Percentiles rank a stretch among this genome's conserved stretches.
Evolutionary conservation across 1,140 invertebrate genomes (phyloP).

Genomic region (Diachasma alloeum): DNA sequence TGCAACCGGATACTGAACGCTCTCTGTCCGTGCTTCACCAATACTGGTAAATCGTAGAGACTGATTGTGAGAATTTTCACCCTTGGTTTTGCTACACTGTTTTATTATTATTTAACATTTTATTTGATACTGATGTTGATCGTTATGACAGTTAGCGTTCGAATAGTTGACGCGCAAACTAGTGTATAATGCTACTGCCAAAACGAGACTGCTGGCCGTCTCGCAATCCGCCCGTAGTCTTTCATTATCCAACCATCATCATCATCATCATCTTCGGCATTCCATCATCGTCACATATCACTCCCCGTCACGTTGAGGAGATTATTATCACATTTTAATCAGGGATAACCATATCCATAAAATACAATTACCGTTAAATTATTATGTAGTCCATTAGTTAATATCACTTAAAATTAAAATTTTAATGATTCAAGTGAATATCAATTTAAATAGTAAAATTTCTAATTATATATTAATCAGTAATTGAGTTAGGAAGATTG

Average conservation of each 20-base stretch:
- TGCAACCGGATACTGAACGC: slow-evolving; percentile 63
- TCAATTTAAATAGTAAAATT: too few species aligned
- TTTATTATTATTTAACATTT: neutral
- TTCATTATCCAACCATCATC: neutral
- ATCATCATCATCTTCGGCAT: neutral
- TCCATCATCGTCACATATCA: neutral
- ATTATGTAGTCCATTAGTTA: too few species aligned
- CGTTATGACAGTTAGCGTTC: neutral
- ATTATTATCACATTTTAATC: too few species aligned
- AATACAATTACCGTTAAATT: too few species aligned
- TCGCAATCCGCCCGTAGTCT: neutral
- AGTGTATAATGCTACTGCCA: slow-evolving; percentile 10
- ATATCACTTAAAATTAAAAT: too few species aligned
- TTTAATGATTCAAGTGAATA: too few species aligned
- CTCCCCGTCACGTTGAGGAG: neutral
- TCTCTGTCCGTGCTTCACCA: slow-evolving; percentile 61
- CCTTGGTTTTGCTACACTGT: neutral
- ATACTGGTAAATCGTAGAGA: slow-evolving; percentile 64
- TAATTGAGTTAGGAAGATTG: too few species aligned
- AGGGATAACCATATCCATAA: too few species aligned
- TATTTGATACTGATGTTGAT: neutral
- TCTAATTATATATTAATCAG: too few species aligned
- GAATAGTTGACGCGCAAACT: neutral
- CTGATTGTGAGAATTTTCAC: neutral
- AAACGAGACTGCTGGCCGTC: slow-evolving; percentile 9